phyloP scores from a whole-genome alignment of 2,113 vertebrate species.

The Tautogolabrus adspersus region DNA sequence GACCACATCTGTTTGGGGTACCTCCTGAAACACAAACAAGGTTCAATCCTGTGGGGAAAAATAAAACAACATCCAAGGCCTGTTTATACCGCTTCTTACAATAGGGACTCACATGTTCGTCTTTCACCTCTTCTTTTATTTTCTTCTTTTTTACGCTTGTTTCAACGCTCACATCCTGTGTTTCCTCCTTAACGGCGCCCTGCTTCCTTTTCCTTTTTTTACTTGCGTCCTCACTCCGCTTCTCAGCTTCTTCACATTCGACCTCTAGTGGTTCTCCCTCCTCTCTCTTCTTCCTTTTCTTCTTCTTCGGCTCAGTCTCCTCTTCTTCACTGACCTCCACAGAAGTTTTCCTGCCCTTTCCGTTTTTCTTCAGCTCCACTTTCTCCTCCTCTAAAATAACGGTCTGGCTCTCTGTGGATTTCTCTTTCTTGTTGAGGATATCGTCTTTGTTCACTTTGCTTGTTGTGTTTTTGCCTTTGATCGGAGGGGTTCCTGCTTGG shows the following conservation, averaged over 20 bases:
- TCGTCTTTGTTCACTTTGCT: slow-evolving; percentile 11
- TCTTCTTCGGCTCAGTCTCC: slow-evolving; percentile 44
- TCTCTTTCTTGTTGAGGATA: neutral
- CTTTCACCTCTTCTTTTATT: slow-evolving; percentile 44
- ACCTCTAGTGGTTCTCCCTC: neutral
- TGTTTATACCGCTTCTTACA: neutral
- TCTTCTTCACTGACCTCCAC: slow-evolving; percentile 14
- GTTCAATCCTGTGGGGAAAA: neutral
- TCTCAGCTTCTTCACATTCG: neutral
- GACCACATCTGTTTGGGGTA: slow-evolving; percentile 37
- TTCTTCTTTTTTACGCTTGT: slow-evolving; percentile 39
- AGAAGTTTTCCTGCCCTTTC: slow-evolving; percentile 3
- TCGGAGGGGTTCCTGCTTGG: neutral
- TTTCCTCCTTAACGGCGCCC: neutral
- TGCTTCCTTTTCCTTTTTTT: slow-evolving; percentile 46
- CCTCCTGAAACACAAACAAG: slow-evolving; percentile 46
- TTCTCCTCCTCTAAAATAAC: neutral
- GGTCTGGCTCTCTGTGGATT: neutral
- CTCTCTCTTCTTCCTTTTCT: slow-evolving; percentile 51
- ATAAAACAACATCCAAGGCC: neutral
- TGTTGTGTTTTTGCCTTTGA: slow-evolving; percentile 16
- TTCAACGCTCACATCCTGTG: neutral
- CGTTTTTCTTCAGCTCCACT: slow-evolving; percentile 27
- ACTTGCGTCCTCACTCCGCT: neutral
- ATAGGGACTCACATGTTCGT: slow-evolving; percentile 43